A percentile compares a stretch with the other conserved stretches of the same genome.
phyloP scores from a whole-genome alignment of 92 coral and sea anemone species.

The Porites divaricata region DNA sequence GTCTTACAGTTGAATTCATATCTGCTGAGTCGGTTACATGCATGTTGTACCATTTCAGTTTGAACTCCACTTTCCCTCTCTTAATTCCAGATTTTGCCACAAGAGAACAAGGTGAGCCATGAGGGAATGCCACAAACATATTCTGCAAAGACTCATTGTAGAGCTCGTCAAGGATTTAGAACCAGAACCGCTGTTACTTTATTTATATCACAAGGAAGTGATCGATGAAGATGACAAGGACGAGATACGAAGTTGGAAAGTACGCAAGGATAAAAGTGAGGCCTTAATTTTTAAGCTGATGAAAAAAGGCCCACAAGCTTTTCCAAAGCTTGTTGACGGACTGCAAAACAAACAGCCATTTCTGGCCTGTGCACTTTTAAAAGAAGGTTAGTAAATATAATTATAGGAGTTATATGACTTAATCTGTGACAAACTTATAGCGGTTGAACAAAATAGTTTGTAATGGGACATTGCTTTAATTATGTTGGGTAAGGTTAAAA shows the following conservation, averaged over 20 bases:
- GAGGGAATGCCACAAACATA: slow-evolving; percentile 22
- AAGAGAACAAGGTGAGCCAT: background rate
- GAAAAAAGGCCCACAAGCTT: slow-evolving; percentile 41
- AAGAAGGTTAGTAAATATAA: background rate
- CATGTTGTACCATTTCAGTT: too few relatives aligned
- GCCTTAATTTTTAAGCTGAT: slow-evolving; percentile 20
- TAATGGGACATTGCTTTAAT: too few relatives aligned
- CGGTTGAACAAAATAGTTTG: too few relatives aligned
- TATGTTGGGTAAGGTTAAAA: too few relatives aligned
- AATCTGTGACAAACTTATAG: too few relatives aligned
- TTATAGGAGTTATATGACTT: too few relatives aligned
- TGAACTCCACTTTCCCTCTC: too few relatives aligned
- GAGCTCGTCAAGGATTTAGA: slow-evolving; percentile 23
- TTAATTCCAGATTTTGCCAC: too few relatives aligned
- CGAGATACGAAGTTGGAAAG: background rate
- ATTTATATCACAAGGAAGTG: slow-evolving; percentile 24
- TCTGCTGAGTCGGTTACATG: too few relatives aligned
- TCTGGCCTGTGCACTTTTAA: background rate
- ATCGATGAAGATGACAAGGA: slow-evolving; percentile 23
- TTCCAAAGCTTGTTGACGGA: slow-evolving; percentile 24
- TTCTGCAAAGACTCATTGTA: slow-evolving; percentile 17
- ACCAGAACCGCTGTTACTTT: background rate
- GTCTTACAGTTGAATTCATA: too few relatives aligned
- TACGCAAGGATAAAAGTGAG: slow-evolving; percentile 8
- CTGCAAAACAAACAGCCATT: slow-evolving; percentile 28